Percentiles rank a stretch among this genome's conserved stretches.
Evolutionary conservation across 2,113 vertebrate species (phyloP).

Genomic region (Trichechus manatus): DNA sequence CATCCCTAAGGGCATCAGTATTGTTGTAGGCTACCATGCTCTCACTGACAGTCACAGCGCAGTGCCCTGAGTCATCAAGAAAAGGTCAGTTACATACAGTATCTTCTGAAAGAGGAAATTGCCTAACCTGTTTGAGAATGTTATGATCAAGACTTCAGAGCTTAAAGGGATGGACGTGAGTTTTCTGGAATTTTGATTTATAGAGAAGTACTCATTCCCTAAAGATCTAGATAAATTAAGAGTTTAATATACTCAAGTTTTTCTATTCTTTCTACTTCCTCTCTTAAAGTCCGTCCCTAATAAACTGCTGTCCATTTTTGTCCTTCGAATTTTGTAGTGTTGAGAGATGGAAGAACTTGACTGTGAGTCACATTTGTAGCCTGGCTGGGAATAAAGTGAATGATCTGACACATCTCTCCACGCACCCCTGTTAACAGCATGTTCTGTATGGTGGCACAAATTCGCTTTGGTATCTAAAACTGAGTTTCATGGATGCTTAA

Average conservation of each 20-base stretch:
- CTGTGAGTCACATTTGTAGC: constrained; percentile 38
- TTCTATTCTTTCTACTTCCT: constrained; percentile 33
- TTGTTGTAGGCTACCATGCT: not conserved
- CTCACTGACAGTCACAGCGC: not conserved
- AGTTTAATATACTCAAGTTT: not conserved
- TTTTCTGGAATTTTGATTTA: constrained; percentile 48
- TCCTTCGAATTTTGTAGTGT: constrained; percentile 38
- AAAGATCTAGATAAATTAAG: not conserved
- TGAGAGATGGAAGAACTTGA: constrained; percentile 29
- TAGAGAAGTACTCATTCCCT: constrained; percentile 8
- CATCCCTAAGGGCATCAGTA: not conserved
- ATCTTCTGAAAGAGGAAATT: not conserved
- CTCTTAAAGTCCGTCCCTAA: not conserved
- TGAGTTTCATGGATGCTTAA: not conserved
- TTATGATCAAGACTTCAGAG: not conserved
- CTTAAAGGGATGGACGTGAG: not conserved
- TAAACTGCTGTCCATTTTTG: not conserved
- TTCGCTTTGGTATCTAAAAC: not conserved
- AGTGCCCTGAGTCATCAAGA: not conserved
- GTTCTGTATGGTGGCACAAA: not conserved
- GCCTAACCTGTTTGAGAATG: not conserved
- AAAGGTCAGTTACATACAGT: not conserved
- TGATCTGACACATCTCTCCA: not conserved
- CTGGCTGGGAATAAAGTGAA: not conserved
- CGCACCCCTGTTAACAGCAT: not conserved